Conservation (phyloP, 30 jellyfish, hydroid and myxozoan genomes). For the Cassiopea xamachana region DNA sequence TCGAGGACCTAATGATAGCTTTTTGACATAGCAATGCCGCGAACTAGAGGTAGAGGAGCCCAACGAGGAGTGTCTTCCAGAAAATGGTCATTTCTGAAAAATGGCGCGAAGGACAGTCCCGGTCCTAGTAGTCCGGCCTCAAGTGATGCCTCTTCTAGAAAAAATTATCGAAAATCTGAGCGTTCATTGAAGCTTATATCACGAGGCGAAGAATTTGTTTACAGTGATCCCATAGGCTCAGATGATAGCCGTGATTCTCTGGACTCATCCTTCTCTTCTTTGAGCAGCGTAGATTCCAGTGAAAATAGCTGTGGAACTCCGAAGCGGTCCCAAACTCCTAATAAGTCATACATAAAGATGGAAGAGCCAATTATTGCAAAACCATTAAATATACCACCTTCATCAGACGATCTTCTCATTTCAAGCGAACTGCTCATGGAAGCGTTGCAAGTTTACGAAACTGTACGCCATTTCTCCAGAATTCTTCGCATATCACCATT, state of each 20-base stretch:
- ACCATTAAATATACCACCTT: conserved; percentile 83
- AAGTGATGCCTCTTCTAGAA: conserved; percentile 72
- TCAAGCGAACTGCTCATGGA: conserved; percentile 69
- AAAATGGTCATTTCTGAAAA: conserved; percentile 60
- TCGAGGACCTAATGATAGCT: conserved; percentile 13
- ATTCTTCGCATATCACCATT: conserved; percentile 89
- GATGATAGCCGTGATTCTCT: conserved; percentile 74
- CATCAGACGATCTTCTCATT: conserved; percentile 81
- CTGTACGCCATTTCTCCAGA: conserved; percentile 90
- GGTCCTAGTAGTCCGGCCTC: conserved; percentile 85
- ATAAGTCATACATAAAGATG: conserved; percentile 1
- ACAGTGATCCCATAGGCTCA: conserved; percentile 53
- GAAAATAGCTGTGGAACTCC: conserved; percentile 64
- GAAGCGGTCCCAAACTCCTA: conserved; percentile 11
- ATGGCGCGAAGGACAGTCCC: conserved; percentile 88
- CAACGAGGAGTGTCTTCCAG: conserved; percentile 60
- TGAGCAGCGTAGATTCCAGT: conserved; percentile 60
- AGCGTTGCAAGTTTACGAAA: conserved; percentile 91
- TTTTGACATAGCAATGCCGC: conserved; percentile 47
- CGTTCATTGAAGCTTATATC: conserved; percentile 44
- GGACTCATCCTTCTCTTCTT: conserved; percentile 62
- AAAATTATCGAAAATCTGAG: conserved; percentile 58
- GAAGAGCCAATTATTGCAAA: conserved; percentile 58
- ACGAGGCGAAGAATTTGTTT: conserved; percentile 61
- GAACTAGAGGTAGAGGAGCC: conserved; percentile 74